Conservation (phyloP, 2,797 vertebrate genomes). For the Poecilia wingei region DNA sequence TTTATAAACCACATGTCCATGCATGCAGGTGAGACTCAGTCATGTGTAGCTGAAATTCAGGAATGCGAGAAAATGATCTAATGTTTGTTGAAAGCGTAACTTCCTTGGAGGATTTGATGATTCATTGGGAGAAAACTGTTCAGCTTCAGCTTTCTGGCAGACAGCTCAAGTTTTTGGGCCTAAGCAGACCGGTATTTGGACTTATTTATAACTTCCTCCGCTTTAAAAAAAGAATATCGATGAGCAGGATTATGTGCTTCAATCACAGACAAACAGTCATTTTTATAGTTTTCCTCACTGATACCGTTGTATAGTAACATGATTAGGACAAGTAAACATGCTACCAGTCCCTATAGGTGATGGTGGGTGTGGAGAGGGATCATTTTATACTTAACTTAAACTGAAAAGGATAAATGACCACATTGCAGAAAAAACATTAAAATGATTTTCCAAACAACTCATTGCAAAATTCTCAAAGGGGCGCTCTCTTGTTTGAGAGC, state of each 20-base stretch:
- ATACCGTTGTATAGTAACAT: neutral
- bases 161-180: neutral
- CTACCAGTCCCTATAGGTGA: neutral
- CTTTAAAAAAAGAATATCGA: neutral
- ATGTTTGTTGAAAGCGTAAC: neutral
- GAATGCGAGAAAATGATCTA: neutral
- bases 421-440: neutral
- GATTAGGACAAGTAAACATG: neutral
- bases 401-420: neutral
- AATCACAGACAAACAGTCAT: neutral
- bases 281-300: neutral
- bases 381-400: neutral
- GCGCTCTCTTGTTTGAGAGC: neutral
- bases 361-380: neutral
- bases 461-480: neutral
- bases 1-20: slow-evolving; percentile 27
- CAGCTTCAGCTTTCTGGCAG: neutral
- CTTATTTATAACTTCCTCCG: neutral
- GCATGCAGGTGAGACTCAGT: slow-evolving; percentile 23
- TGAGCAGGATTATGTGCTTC: neutral
- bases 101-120: neutral
- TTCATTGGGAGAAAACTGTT: neutral
- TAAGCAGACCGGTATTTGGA: neutral
- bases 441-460: neutral
- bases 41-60: neutral